These are phyloP conservation scores for Antechinus stuartii DNA, from an alignment of 2,113 vertebrate genomes.

Conservation along the genomic window DNA sequence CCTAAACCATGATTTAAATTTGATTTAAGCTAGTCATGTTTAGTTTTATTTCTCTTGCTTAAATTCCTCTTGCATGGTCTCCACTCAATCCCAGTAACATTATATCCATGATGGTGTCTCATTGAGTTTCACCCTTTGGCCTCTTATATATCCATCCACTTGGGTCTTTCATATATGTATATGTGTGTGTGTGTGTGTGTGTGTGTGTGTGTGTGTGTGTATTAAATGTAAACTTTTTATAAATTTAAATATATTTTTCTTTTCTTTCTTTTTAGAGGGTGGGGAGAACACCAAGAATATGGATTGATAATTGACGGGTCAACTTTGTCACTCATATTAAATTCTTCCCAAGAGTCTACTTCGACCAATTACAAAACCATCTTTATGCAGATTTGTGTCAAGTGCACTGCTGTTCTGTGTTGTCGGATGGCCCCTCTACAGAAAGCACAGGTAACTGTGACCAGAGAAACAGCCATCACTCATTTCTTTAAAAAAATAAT, in stretches of 20 bases:
- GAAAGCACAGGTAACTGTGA: slow-evolving; percentile 93
- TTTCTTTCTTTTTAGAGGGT: slow-evolving; percentile 85
- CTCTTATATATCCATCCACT: neutral
- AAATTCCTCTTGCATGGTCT: neutral
- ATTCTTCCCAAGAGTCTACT: slow-evolving; percentile 88
- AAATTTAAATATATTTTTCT: slow-evolving; percentile 15
- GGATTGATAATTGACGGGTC: slow-evolving; percentile 97
- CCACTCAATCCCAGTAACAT: neutral
- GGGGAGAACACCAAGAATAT: slow-evolving; percentile 91
- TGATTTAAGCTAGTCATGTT: slow-evolving; percentile 18
- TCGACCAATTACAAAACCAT: slow-evolving; percentile 92
- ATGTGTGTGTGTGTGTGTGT: no score
- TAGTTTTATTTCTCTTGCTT: slow-evolving; percentile 26
- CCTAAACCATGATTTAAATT: slow-evolving; percentile 22
- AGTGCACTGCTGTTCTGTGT: slow-evolving; percentile 95
- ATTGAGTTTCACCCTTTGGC: neutral
- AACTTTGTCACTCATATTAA: slow-evolving; percentile 93
- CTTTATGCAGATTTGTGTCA: slow-evolving; percentile 97
- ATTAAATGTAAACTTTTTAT: slow-evolving; percentile 2
- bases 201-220: no score
- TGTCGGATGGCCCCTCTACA: slow-evolving; percentile 98
- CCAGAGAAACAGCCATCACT: neutral
- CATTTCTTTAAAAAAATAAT: neutral
- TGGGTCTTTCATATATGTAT: slow-evolving; percentile 13
- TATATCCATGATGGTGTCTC: neutral